Base-by-base conservation (phyloP, 2,888 invertebrate species). In the Drosophila subquinaria region DNA sequence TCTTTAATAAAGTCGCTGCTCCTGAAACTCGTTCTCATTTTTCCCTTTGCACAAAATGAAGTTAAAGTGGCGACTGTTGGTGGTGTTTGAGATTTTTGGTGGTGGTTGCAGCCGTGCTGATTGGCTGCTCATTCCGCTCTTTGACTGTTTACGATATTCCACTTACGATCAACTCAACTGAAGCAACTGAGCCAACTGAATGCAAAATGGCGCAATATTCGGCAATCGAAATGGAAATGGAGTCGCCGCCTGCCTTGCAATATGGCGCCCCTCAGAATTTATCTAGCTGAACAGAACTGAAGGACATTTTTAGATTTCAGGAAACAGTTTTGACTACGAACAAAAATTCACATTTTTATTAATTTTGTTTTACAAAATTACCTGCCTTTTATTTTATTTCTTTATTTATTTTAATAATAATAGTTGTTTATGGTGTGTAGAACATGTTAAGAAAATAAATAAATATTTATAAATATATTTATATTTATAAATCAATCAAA, bases 121-220 rank as follows among this genome's bases (percentile, higher is more conserved):
- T 75, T 74, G 76, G 76, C 40, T 71, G 63, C 30, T 52, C 38
- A 43, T 38, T 35, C 23, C 20, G 13, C 13, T n/a, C n/a, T 52
- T 52, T 57, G 42, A 51, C 55, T 71, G 66, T 13, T 48, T 62
- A 69, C 78, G 67, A 72, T 68, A 69, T 81, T 55, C 65, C 15
- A 27, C 50, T 69, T 66, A 55, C 72, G 76, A 75, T 72, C 62
- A 50, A 47, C 52, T 27, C 36, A 13, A 38, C 45, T 61, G 23
- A 33, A 43, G 48, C 9, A 20, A 35, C 33, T 35, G 43, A 45
- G 38, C 48, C 23, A 2, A 23, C 23, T 23, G 23, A 23, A 23
- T 4, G 55, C 67, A 83, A 84, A 88, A 84, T 84, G 83, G 89
- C 89, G 89, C 68, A 88, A 83, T 60, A 48, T 15, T 45, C n/a